Evolutionary conservation across 2,888 invertebrate species (phyloP), one percentile per base, ranked within the genome.

Genomic region (Rhamphomyia laevipes): DNA sequence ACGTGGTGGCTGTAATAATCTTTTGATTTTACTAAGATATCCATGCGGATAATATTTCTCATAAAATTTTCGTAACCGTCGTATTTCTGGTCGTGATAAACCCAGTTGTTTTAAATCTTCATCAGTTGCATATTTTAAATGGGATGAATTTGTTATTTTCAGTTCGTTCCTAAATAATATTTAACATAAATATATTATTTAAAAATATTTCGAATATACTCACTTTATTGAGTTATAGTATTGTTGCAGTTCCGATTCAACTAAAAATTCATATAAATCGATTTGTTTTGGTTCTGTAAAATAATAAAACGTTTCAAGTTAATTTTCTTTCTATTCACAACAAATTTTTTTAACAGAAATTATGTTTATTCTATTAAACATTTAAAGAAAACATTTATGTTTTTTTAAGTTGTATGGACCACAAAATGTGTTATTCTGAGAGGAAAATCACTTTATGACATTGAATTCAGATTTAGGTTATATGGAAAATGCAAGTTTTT

Each of bases 31-130:
- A 33, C 86, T 86, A 51, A 95, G 74, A 65, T 94, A 93, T 57
- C 91, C 91, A 65, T 93, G 91, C 1, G 94, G 93, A 66, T 86
- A 93, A 69, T 92, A 88, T 69, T 90, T 93, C 54, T 90, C 86
- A 67, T 91, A 96, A 66, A 84, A 90, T 71, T 95, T 95, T 63
- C 91, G 87, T 56, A 96, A 80, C 50, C 96, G 78, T 52, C 96
- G 79, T 74, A 94, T 91, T 73, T 99, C 97, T 23, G 96, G 95
- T 62, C 86, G 86, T 15, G 92, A 89, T 77, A 95, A 84, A 15
- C 96, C 96, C 61, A 99, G 85, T 58, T 88, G 86, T 48, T 78
- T 75, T 53, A 97, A 74, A 71, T 99, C 97, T 61, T 92, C 89
- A 61, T 90, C 91, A 37, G 87, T 85, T 44, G 95, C 94, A 76